Percentiles rank a stretch among this genome's conserved stretches.
Conservation (phyloP, 2,797 vertebrate genomes). For the Hippopotamyrus pictus region DNA sequence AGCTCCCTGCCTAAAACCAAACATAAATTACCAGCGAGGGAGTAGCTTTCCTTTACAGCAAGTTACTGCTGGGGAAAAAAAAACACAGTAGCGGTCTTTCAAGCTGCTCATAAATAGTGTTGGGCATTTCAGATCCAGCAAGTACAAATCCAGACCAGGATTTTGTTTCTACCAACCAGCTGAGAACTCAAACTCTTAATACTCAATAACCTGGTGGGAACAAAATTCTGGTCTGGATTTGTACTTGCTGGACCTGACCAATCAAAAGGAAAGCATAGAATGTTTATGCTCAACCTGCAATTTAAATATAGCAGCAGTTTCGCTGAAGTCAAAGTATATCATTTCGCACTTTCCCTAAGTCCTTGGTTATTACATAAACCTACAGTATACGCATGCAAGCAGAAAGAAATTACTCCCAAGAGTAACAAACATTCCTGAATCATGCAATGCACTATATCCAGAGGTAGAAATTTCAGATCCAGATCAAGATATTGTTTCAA, state of each 20-base stretch:
- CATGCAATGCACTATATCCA: background rate
- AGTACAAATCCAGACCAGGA: background rate
- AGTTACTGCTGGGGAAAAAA: background rate
- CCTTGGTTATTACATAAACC: background rate
- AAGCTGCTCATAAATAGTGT: background rate
- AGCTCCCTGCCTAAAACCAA: background rate
- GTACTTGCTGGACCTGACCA: background rate
- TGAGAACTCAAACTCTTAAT: background rate
- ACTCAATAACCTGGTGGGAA: background rate
- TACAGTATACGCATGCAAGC: background rate
- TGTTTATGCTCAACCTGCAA: background rate
- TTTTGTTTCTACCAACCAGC: background rate
- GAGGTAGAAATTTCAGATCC: background rate
- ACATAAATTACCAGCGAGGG: background rate
- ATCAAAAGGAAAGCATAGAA: background rate
- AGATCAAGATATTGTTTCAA: background rate
- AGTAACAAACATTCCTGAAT: background rate
- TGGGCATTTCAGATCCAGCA: background rate
- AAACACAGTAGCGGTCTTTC: background rate
- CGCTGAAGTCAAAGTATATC: background rate
- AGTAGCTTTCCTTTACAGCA: background rate
- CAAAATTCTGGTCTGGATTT: background rate
- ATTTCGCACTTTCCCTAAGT: background rate
- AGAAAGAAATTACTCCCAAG: background rate
- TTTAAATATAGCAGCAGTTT: background rate